Evolutionary conservation across 1,140 invertebrate species (phyloP).

Genomic region (Heliconius melpomene): DNA sequence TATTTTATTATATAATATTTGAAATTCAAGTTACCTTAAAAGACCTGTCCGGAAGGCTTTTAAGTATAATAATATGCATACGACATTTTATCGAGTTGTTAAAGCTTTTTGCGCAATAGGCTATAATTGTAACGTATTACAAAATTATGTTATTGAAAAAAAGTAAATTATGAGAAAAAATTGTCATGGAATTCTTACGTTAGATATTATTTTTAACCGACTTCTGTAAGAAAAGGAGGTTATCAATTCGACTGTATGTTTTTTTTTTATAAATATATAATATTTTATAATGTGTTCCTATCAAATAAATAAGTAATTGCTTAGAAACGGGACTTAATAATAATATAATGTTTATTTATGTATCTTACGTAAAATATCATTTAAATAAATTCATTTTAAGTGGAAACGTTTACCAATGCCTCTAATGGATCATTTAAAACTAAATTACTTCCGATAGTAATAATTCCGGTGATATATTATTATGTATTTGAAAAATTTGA

Average conservation of each 20-base stretch:
- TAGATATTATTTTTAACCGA: too few species aligned
- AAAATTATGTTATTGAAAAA: background rate
- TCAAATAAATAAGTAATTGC: background rate
- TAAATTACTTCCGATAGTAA: slow-evolving; percentile 1
- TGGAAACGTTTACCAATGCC: background rate
- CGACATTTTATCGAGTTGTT: slow-evolving; percentile 8
- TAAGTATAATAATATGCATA: slow-evolving; percentile 11
- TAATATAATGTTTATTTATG: background rate
- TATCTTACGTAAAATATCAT: background rate
- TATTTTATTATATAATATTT: background rate
- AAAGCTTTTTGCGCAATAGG: background rate
- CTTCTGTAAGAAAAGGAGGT: too few species aligned
- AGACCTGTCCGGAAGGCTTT: slow-evolving; percentile 3
- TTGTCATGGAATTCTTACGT: too few species aligned
- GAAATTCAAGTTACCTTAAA: background rate
- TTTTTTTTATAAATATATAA: too few species aligned
- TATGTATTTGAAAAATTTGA: background rate
- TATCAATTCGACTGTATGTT: too few species aligned
- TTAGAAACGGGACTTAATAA: background rate
- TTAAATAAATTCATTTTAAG: background rate
- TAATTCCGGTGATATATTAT: background rate
- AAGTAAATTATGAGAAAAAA: too few species aligned
- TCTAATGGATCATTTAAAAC: background rate
- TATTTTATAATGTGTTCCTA: background rate
- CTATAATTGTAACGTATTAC: background rate